Base-by-base conservation (phyloP, 2,797 vertebrate species). In the Pseudochirops cupreus region DNA sequence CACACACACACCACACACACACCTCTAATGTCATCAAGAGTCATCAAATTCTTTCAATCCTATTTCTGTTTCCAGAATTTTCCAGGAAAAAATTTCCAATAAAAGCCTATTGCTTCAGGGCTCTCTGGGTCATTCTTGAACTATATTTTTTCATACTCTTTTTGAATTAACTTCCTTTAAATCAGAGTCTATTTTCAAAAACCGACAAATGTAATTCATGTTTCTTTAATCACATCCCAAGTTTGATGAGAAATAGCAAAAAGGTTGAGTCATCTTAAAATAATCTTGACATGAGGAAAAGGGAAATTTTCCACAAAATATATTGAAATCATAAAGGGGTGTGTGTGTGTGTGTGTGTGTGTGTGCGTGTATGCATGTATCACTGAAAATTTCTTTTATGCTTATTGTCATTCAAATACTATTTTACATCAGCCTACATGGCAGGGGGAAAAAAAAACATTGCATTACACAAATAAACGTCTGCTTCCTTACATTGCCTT, bases 391-490 rank as follows among this genome's bases (percentile, higher is more conserved):
- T 96, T 98, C 97, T 96, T 97, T 97, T 74, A 91, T 94, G 98
- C 92, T 97, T 98, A 93, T 97, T 98, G 97, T 56, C 54, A 94
- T 93, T 97, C 93, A 95, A 97, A 91, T n/a, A 93, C 91, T 98
- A 97, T 96, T 97, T 94, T 24, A 55, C 95, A 98, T 94, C 74
- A 89, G 91, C 21, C 97, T 97, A 97, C 91, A 53, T 93, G 97
- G 95, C 95, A 98, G 98, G 97, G 98, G 97, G 26, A 11, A 58
- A 97, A 57, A 31, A 98, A 91, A 39, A 52, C 94, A 98, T 96
- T 96, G 12, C 16, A 94, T n/a, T 50, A 82, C 97, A 97, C 62
- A 98, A 98, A 97, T 96, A 98, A 96, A 98, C 97, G 96, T 97
- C 93, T 14, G 7, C 96, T 97, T 95, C 16, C 96, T 97, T 97